Evolutionary conservation across 2,113 vertebrate species (phyloP).

Genomic region (Dipodomys stephensi): DNA sequence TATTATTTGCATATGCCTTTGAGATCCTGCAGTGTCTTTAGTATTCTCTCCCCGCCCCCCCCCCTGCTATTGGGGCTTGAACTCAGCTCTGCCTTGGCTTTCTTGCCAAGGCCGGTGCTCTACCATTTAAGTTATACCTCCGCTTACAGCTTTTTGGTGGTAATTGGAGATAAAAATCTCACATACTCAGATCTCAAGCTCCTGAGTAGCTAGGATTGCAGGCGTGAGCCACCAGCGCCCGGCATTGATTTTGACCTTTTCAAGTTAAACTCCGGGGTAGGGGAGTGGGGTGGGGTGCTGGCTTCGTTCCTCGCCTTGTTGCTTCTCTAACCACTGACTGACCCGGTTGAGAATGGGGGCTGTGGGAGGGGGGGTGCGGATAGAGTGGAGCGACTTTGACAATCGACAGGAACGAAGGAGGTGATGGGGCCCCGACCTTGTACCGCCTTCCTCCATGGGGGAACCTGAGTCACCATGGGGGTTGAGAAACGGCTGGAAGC

Average conservation of each 20-base stretch:
- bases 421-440: not conserved
- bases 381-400: not conserved
- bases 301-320: conserved; percentile 22
- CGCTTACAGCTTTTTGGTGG: no score
- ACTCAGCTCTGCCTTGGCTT: no score
- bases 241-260: not conserved
- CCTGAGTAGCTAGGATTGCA: no score
- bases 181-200: no score
- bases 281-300: no score
- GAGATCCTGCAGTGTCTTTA: not conserved
- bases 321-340: not conserved
- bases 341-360: not conserved
- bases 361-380: not conserved
- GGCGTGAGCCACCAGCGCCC: no score
- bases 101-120: no score
- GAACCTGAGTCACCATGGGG: not conserved
- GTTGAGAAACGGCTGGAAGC: not conserved
- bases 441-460: not conserved
- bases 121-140: no score
- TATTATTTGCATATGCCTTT: conserved; percentile 36
- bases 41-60: no score
- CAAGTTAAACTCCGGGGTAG: not conserved
- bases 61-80: no score
- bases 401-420: not conserved
- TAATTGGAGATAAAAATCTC: no score